These are phyloP conservation scores for Casuarius casuarius DNA, from an alignment of 2,113 vertebrate genomes.

Conservation along the genomic window DNA sequence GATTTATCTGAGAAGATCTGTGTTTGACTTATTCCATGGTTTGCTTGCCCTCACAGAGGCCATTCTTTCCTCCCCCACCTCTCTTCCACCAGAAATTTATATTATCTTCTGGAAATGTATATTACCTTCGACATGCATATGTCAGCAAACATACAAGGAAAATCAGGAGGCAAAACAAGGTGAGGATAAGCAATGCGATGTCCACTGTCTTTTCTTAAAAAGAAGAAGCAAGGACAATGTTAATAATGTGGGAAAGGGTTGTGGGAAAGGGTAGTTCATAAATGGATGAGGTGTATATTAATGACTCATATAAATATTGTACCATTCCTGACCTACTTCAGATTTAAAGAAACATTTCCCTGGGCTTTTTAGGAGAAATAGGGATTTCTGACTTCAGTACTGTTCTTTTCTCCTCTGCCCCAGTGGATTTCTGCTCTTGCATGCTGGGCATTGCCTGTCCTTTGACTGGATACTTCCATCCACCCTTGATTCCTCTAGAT, in stretches of 20 bases:
- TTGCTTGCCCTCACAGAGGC: not conserved
- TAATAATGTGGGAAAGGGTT: not conserved
- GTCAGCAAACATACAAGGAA: conserved; percentile 36
- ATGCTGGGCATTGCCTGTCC: too few relatives aligned
- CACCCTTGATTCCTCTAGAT: not conserved
- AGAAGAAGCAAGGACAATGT: not conserved
- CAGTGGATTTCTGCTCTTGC: not conserved
- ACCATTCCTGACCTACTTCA: not conserved
- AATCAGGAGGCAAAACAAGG: not conserved
- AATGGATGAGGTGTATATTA: not conserved
- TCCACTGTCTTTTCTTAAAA: conserved; percentile 17
- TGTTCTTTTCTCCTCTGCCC: not conserved
- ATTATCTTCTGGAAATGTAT: not conserved
- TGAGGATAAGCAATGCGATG: not conserved
- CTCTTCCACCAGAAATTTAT: not conserved
- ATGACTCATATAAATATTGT: not conserved
- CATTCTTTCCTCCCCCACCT: not conserved
- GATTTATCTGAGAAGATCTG: not conserved
- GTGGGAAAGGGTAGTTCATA: not conserved
- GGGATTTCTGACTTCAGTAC: not conserved
- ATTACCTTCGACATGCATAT: conserved; percentile 37
- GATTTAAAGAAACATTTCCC: not conserved
- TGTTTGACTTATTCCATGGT: not conserved
- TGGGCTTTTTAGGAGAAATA: not conserved
- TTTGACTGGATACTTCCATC: not conserved